Conservation (phyloP, 2,797 vertebrate species). For the Nothura maculosa region DNA sequence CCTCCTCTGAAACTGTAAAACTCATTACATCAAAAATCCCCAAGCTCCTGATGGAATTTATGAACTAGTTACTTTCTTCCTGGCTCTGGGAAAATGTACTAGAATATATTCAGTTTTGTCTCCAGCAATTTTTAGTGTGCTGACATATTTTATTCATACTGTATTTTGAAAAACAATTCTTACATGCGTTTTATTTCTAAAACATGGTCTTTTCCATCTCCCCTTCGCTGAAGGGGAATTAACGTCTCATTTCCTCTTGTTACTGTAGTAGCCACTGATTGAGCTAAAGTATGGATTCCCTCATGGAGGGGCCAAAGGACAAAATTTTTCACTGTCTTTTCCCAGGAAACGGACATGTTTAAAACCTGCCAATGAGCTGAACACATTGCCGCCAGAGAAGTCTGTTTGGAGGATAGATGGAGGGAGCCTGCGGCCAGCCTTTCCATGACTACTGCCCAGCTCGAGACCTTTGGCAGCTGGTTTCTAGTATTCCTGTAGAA, state of each 20-base stretch:
- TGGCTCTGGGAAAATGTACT: constrained; percentile 78
- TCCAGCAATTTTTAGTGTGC: constrained; percentile 46
- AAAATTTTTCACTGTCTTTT: neutral
- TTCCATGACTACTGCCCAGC: neutral
- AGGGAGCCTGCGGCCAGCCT: neutral
- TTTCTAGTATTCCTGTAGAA: neutral
- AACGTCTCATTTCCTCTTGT: neutral
- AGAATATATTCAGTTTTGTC: constrained; percentile 74
- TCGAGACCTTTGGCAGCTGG: neutral
- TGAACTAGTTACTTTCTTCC: constrained; percentile 84
- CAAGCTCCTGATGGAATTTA: constrained; percentile 87
- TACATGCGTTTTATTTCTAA: neutral
- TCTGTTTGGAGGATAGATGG: neutral
- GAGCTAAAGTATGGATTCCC: neutral
- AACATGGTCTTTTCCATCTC: neutral
- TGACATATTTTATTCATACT: neutral
- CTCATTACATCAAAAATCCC: constrained; percentile 90
- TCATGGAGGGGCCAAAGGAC: neutral
- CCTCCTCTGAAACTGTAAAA: constrained; percentile 89
- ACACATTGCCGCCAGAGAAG: constrained; percentile 8
- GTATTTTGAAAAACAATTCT: neutral
- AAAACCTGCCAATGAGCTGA: constrained; percentile 32
- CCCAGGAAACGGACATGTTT: neutral
- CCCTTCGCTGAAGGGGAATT: neutral
- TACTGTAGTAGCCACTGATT: neutral